Evolutionary conservation across 1,140 invertebrate species (phyloP).

Genomic region (Ganaspis sp.): DNA sequence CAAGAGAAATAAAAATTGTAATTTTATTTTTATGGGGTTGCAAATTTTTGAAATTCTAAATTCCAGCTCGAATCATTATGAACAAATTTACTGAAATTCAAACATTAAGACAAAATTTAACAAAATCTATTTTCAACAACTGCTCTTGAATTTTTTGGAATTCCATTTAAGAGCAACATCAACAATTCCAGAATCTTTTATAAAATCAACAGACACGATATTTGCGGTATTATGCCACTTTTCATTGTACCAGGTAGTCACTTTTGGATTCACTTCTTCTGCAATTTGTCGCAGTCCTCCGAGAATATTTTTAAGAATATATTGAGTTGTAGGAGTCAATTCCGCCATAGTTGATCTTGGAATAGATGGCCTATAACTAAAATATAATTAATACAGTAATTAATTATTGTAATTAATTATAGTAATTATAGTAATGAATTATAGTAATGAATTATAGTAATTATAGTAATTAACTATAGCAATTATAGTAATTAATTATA

Average conservation of each 20-base stretch:
- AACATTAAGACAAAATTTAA: too few relatives aligned
- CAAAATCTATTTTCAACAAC: neutral
- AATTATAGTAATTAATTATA: too few relatives aligned
- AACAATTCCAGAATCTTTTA: constrained; percentile 78
- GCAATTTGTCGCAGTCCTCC: constrained; percentile 78
- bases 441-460: too few relatives aligned
- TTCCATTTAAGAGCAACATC: constrained; percentile 79
- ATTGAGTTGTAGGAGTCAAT: constrained; percentile 78
- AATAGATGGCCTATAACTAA: constrained; percentile 37
- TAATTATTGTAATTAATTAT: too few relatives aligned
- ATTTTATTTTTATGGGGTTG: too few relatives aligned
- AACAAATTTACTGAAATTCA: too few relatives aligned
- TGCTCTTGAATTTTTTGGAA: constrained; percentile 48
- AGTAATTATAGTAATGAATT: too few relatives aligned
- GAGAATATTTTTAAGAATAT: constrained; percentile 76
- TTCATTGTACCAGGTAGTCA: constrained; percentile 77
- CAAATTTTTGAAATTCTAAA: too few relatives aligned
- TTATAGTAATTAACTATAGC: too few relatives aligned
- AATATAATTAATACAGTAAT: too few relatives aligned
- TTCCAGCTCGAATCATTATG: too few relatives aligned
- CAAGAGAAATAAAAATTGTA: too few relatives aligned
- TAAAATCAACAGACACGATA: constrained; percentile 81
- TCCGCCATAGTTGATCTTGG: constrained; percentile 81
- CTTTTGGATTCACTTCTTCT: constrained; percentile 78
- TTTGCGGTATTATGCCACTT: constrained; percentile 78